Base-by-base conservation (phyloP, 2,113 vertebrate genomes). In the Bufo gargarizans region DNA sequence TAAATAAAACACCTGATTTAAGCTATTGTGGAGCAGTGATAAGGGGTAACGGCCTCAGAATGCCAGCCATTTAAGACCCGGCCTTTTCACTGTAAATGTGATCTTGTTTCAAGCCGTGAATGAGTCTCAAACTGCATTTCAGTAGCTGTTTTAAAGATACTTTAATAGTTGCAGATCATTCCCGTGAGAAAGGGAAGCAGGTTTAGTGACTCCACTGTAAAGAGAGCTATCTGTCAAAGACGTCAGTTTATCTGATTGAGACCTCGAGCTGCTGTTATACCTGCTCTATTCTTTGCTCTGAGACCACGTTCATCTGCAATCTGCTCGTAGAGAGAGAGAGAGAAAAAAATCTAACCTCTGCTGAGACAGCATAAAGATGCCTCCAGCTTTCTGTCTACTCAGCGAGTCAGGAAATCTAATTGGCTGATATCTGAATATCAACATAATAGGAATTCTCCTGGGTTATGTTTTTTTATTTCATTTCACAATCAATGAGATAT, bases 61-160 rank as follows among this genome's bases (percentile, higher is more conserved):
- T 95, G 94, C 94, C 92, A 91, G 91, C 92, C 91, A 93, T 91
- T 95, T 92, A 93, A 96, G 94, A 94, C 92, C 94, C 92, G 1
- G 67, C 90, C 93, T 95, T 96, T 96, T 96, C 95, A 95, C 92
- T 91, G 86, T 92, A 90, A 92, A 91, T 90, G 92, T 93, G 95
- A 96, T 97, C 95, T 94, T 92, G 92, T 97, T 97, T 97, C 95
- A 93, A 91, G 89, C 91, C 88, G 92, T 95, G 94, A 95, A 93
- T 93, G 91, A 92, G 89, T 93, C 92, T 92, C 86, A 90, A 93
- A 90, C 90, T 94, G 90, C 88, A 90, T 92, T 95, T 94, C 89
- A 93, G 92, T 92, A 90, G 89, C 91, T 45, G 90, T 91, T 89
- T 96, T 96, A 94, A 93, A 94, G 94, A 93, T 92, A 95, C 91